Evolutionary conservation across 2,113 vertebrate species (phyloP), one percentile per base, ranked within the genome.

Genomic region (Pygoscelis antarcticus): DNA sequence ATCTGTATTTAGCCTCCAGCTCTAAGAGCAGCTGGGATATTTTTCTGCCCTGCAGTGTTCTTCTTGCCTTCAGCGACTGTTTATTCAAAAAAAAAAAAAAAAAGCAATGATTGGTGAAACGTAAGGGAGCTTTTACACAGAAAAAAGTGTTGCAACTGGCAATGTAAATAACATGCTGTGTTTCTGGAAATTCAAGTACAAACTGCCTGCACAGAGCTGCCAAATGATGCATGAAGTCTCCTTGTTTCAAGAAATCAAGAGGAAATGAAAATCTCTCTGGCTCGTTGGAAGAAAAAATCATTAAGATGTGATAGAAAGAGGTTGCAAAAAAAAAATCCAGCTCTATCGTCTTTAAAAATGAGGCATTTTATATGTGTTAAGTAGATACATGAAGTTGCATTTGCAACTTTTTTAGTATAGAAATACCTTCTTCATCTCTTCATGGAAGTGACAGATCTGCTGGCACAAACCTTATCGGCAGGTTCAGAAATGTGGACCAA

Each of bases 121-220:
- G 58, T 74, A 54, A 86, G 84, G 61, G 82, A 94, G 91, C 61
- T 93, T 95, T 95, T 93, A 66, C 81, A 94, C 87, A 89, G 68
- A 58, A 68, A 81, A 18, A 47, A 47, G 46, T 96, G 92, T 94
- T 93, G 94, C 88, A 97, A 94, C 70, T 78, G 47, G 75, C 79
- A 92, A 6, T 70, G 92, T 91, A 90, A 94, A 96, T 87, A 94
- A 61, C 46, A 75, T 19, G 0, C 13, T 16, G 49, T 79, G 51
- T 81, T 96, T 94, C 83, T 97, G 88, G 88, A 97, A 96, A 81
- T 88, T 44, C 52, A 55, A 93, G 95, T 80, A 95, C 92, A 90
- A 60, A 54, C 76, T 4, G 71, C 75, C 81, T 72, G 38, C 60
- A 32, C 11, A 7, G 76, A 51, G 55, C 79, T 92, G 83, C 93